phyloP scores from a whole-genome alignment of 2,797 vertebrate genomes.

The Austrolebias charrua region DNA sequence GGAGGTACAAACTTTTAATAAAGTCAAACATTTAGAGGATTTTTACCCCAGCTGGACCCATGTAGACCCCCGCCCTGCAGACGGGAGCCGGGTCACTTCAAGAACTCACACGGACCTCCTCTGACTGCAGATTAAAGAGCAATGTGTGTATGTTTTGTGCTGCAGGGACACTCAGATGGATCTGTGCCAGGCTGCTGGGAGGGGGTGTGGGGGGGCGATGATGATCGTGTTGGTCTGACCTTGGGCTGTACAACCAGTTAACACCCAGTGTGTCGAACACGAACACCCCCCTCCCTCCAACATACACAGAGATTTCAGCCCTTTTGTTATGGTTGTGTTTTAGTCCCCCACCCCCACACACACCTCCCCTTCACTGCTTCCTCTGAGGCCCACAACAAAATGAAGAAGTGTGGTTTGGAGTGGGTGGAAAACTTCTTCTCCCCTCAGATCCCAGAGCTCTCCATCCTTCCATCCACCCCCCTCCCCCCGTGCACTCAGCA shows the following conservation, averaged over 20 bases:
- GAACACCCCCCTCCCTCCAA: neutral
- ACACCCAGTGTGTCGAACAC: constrained; percentile 43
- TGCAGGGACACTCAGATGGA: constrained; percentile 14
- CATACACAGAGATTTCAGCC: constrained; percentile 14
- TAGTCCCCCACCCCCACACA: constrained; percentile 22
- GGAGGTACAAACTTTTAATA: neutral
- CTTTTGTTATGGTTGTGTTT: constrained; percentile 58
- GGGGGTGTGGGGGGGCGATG: too few relatives aligned
- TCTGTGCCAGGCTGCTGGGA: constrained; percentile 23
- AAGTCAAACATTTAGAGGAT: constrained; percentile 15
- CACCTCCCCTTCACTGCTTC: constrained; percentile 16
- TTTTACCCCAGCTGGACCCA: neutral
- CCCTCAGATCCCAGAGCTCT: constrained; percentile 49
- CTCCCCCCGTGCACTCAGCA: constrained; percentile 71
- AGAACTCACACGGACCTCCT: neutral
- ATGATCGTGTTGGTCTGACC: constrained; percentile 25
- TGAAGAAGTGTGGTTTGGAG: neutral
- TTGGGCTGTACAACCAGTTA: constrained; percentile 60
- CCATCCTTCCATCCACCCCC: constrained; percentile 64
- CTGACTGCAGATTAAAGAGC: neutral
- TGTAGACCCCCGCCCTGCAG: neutral
- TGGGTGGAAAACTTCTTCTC: constrained; percentile 34
- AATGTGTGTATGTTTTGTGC: neutral
- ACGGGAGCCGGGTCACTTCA: neutral
- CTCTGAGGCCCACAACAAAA: constrained; percentile 37